phyloP scores from a whole-genome alignment of 2,888 invertebrate genomes.

The Beris chalybata region DNA sequence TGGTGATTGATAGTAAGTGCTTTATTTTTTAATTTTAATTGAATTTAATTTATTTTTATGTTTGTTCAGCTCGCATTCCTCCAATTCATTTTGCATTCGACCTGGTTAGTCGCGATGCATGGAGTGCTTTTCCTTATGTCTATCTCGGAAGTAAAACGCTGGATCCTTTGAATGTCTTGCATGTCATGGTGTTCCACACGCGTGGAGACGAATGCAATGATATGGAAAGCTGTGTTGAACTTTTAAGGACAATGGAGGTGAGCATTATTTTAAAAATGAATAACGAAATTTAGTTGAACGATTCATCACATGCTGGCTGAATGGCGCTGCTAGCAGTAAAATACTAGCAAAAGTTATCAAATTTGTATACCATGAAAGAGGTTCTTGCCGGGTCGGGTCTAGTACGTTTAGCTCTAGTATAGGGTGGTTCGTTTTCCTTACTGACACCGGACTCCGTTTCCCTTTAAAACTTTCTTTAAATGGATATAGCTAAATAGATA shows the following conservation, averaged over 20 bases:
- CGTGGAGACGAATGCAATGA: slow-evolving; percentile 53
- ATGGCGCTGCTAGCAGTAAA: no score
- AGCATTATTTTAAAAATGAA: not conserved
- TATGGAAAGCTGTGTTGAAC: slow-evolving; percentile 48
- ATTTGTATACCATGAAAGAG: no score
- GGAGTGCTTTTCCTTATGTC: slow-evolving; percentile 43
- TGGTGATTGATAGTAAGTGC: slow-evolving; percentile 50
- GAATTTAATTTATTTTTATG: slow-evolving; percentile 19
- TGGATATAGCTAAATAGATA: no score
- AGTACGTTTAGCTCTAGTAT: no score
- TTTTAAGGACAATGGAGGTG: slow-evolving; percentile 58
- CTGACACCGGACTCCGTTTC: no score
- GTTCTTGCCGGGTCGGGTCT: no score
- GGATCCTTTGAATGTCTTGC: slow-evolving; percentile 45
- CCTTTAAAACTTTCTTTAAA: no score
- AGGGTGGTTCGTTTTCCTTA: no score
- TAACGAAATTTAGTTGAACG: no score
- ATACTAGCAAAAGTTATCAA: no score
- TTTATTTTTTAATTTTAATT: slow-evolving; percentile 3
- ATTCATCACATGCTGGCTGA: no score
- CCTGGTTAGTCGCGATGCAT: slow-evolving; percentile 48
- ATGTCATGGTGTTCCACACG: slow-evolving; percentile 58
- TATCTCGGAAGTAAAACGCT: slow-evolving; percentile 39
- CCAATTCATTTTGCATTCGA: slow-evolving; percentile 46
- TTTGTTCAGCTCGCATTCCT: slow-evolving; percentile 36